phyloP scores from a whole-genome alignment of 2,797 vertebrate genomes.

The Cossypha caffra region DNA sequence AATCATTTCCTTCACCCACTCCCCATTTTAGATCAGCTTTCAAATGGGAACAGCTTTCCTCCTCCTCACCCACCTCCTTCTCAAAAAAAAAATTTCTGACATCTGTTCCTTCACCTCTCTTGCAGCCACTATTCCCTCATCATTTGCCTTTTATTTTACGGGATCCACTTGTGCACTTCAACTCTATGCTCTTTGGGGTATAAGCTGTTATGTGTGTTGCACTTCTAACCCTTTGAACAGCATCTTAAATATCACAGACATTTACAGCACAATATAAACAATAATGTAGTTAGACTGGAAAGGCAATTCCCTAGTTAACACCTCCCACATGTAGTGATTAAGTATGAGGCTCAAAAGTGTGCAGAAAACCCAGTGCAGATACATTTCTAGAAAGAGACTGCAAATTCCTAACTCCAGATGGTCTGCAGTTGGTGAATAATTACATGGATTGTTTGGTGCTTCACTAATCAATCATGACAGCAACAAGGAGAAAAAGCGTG shows the following conservation, averaged over 20 bases:
- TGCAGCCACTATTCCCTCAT: neutral
- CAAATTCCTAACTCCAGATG: constrained; percentile 62
- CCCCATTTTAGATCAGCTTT: constrained; percentile 67
- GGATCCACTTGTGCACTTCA: constrained; percentile 3
- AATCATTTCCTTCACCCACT: constrained; percentile 62
- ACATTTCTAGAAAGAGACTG: constrained; percentile 64
- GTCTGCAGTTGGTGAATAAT: constrained; percentile 65
- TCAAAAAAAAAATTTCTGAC: constrained; percentile 50
- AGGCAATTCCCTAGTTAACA: constrained; percentile 71
- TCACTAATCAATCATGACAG: constrained; percentile 56
- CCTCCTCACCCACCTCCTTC: constrained; percentile 63
- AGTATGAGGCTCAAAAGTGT: constrained; percentile 46
- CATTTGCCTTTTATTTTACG: constrained; percentile 50
- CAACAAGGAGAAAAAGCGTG: constrained; percentile 52
- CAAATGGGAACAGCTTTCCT: constrained; percentile 62
- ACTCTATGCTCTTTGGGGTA: neutral
- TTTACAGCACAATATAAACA: constrained; percentile 51
- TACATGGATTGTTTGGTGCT: constrained; percentile 54
- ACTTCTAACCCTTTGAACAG: constrained; percentile 28
- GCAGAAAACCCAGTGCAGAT: constrained; percentile 40
- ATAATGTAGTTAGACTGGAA: constrained; percentile 57
- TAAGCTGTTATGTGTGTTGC: neutral
- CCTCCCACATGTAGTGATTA: constrained; percentile 68
- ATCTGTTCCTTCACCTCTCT: constrained; percentile 61
- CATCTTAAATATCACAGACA: constrained; percentile 7